These are phyloP conservation scores for Lasiurus borealis DNA, from an alignment of 2,113 vertebrate genomes.

Conservation along the genomic window DNA sequence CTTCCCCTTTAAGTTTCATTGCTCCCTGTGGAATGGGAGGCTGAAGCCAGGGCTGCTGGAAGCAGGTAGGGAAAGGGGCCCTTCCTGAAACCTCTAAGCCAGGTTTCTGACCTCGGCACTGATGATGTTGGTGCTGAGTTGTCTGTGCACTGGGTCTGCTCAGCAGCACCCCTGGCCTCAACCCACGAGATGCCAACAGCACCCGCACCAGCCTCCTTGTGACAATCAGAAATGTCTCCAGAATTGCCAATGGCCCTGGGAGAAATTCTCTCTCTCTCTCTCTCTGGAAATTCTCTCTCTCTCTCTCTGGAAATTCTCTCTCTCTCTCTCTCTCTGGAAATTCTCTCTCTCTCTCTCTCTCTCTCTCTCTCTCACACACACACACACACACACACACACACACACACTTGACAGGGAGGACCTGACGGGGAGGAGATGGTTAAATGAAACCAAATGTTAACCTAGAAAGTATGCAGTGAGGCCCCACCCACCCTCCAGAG, in stretches of 20 bases:
- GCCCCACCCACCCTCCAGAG: conserved; percentile 49
- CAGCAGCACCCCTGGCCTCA: neutral
- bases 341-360: neutral
- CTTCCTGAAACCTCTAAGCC: neutral
- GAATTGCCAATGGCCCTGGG: neutral
- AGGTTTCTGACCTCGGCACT: rapidly evolving
- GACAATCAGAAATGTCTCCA: neutral
- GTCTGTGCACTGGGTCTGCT: no score
- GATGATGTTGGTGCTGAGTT: rapidly evolving
- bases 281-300: neutral
- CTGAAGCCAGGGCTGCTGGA: neutral
- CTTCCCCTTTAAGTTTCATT: neutral
- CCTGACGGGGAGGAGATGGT: neutral
- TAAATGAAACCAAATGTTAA: conserved; percentile 74
- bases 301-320: neutral
- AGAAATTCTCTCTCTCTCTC: neutral
- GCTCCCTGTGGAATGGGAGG: neutral
- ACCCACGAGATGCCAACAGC: neutral
- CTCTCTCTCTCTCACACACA: neutral
- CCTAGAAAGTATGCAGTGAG: conserved; percentile 54
- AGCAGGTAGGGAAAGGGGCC: neutral
- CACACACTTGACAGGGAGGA: neutral
- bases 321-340: no score
- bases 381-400: neutral
- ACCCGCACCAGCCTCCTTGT: no score